Evolutionary conservation across 2,888 invertebrate genomes (phyloP).

Genomic region (Lasioglossum lativentre): DNA sequence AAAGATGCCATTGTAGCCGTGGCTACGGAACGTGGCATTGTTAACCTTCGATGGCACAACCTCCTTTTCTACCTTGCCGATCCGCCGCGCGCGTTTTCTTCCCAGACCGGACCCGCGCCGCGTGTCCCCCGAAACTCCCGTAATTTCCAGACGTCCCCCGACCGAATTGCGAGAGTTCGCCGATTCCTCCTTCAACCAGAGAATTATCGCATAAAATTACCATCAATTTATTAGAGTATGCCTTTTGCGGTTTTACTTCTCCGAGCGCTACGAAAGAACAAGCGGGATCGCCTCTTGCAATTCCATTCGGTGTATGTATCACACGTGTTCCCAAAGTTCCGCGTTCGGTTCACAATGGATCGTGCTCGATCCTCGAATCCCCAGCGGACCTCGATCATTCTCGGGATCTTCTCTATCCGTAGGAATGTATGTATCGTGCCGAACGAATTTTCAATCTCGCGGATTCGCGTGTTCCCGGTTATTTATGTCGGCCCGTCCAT

Average conservation of each 20-base stretch:
- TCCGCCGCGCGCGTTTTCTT: constrained; percentile 55
- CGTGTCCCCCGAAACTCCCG: constrained; percentile 34
- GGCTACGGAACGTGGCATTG: constrained; percentile 73
- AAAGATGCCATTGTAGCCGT: constrained; percentile 77
- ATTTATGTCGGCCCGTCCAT: constrained; percentile 21
- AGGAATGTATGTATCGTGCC: background rate
- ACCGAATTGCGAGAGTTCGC: constrained; percentile 1
- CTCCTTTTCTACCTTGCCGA: constrained; percentile 58
- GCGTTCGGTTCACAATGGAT: background rate
- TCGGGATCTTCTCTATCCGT: background rate
- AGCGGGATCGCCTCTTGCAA: background rate
- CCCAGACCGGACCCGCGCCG: background rate
- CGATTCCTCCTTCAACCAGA: background rate
- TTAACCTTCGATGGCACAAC: constrained; percentile 77
- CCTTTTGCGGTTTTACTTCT: background rate
- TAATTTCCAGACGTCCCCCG: constrained; percentile 14
- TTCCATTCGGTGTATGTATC: background rate
- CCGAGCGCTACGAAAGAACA: background rate
- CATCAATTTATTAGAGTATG: background rate
- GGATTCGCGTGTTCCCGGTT: constrained; percentile 15
- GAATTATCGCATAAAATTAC: background rate
- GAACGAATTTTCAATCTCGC: constrained; percentile 31
- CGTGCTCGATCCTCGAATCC: background rate
- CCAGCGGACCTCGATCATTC: background rate
- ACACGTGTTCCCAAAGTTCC: background rate